Evolutionary conservation across 2,113 vertebrate species (phyloP), one percentile per base, ranked within the genome.

Genomic region (Microtus richardsoni): DNA sequence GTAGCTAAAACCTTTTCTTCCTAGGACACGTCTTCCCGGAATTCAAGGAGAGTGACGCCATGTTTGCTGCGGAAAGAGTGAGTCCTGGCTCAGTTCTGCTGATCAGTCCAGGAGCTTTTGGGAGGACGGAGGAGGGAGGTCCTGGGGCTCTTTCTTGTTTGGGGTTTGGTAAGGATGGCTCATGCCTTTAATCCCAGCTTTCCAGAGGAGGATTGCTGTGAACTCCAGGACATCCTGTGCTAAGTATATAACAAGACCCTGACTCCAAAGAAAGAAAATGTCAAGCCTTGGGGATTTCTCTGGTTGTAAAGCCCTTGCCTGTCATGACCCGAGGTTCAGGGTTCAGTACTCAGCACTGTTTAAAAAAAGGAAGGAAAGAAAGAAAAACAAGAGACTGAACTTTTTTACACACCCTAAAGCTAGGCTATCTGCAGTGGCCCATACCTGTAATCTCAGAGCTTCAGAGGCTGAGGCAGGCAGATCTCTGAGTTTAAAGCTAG

Each of bases 11-110:
- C 6, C 4, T 70, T 49, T 54, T 94, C 8, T 96, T 77, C 17
- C 1, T 96, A 99, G 99, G 99, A 97, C 99, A 99, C 0, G 99
- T 99, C 68, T 99, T 99, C 96, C 99, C 99, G 0, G 99, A 99
- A 95, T 99, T 99, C 97, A 99, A 99, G 96, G 99, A 99, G 98
- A 99, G 99, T 0, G 99, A 99, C 11, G 99, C 99, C 66, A 99
- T 99, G 99, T 99, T 99, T 47, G 99, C 99, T 12, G 99, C 99
- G 0, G 99, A 99, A 95, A 98, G 99, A 98, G 99, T 99, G 97
- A 99, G 99, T 93, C 21, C n/a, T 8, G 75, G 3, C 30, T 28
- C 39, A 47, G 21, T 1, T 7, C 10, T 0, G 49, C 62, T 86
- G 19, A 5, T 75, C 22, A 30, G 1, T 24, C 13, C 6, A n/a